Evolutionary conservation across 2,797 vertebrate species (phyloP), one percentile per base, ranked within the genome.

Genomic region (Okamejei kenojei): DNA sequence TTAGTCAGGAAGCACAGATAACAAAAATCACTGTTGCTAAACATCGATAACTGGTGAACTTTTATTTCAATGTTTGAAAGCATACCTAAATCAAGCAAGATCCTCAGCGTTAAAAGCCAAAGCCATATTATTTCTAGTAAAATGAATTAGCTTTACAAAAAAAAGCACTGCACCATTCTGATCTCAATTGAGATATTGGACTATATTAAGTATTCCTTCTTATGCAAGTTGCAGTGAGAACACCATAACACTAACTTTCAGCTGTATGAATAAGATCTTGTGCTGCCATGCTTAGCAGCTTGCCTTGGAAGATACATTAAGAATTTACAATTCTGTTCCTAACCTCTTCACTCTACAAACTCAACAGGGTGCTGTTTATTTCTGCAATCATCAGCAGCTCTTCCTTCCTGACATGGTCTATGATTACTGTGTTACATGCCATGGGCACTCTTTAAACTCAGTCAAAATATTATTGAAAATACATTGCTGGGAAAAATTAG

Each of bases 1-100:
- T 96, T 96, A 93, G 88, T 94, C 95, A 96, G 0, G 5, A 0
- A 93, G 94, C 95, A 95, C 96, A 95, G 95, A 93, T 95, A 95
- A 95, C 96, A 95, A 94, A 90, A 84, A 95, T 94, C 95, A 95
- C 94, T 95, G 95, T 95, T 94, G 95, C 82, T 95, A 95, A 93
- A 94, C 93, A 93, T 96, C 96, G 97, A 94, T 94, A 94, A 94
- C 19, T 95, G 95, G 95, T 94, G 95, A 92, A 58, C 76, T 8
- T 13, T 92, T 17, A 92, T 76, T 92, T 23, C 17, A 23, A 76
- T 54, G n/a, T 3, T 15, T 35, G 63, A n/a, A 88, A 88, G 19
- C 15, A 84, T 9, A 35, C 9, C 73, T 10, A 74, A 26, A 92
- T 92, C 26, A n/a, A 54, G 35, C 2, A 73, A 91, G 58, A 76